Percentiles rank a stretch among this genome's conserved stretches.
Conservation (phyloP, 2,888 invertebrate species). For the Hypomecis punctinalis region DNA sequence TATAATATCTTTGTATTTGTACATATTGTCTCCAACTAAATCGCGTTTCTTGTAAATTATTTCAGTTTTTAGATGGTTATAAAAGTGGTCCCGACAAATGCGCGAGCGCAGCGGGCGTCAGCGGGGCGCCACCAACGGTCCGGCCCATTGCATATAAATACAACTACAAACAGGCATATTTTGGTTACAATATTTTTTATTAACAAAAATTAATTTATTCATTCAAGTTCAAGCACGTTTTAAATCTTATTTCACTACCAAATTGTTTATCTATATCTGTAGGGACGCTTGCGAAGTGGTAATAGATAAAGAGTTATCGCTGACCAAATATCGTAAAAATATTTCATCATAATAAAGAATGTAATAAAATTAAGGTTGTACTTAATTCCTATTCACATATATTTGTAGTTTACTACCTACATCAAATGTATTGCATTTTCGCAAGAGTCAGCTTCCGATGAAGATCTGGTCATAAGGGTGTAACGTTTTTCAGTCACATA, state of each 20-base stretch:
- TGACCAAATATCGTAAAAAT: no score
- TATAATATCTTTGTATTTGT: neutral
- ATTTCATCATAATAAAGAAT: no score
- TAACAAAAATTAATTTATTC: conserved; percentile 54
- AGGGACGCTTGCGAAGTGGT: neutral
- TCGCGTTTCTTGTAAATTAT: conserved; percentile 68
- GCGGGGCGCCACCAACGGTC: conserved; percentile 66
- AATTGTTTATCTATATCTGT: conserved; percentile 3
- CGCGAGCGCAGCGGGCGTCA: conserved; percentile 60
- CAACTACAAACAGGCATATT: conserved; percentile 61
- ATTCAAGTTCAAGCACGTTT: conserved; percentile 24
- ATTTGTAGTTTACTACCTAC: no score
- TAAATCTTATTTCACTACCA: conserved; percentile 14
- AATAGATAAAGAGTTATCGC: no score
- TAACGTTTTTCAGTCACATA: no score
- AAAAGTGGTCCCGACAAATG: conserved; percentile 69
- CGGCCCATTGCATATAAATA: conserved; percentile 68
- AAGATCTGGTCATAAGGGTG: no score
- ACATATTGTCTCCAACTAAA: conserved; percentile 59
- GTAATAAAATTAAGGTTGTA: no score
- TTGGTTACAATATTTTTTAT: conserved; percentile 57
- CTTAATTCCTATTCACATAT: no score
- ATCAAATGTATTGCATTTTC: no score
- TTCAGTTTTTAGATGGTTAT: conserved; percentile 72
- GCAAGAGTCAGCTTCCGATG: no score